phyloP scores from a whole-genome alignment of 2,113 vertebrate genomes.

The Formicarius rufipectus region DNA sequence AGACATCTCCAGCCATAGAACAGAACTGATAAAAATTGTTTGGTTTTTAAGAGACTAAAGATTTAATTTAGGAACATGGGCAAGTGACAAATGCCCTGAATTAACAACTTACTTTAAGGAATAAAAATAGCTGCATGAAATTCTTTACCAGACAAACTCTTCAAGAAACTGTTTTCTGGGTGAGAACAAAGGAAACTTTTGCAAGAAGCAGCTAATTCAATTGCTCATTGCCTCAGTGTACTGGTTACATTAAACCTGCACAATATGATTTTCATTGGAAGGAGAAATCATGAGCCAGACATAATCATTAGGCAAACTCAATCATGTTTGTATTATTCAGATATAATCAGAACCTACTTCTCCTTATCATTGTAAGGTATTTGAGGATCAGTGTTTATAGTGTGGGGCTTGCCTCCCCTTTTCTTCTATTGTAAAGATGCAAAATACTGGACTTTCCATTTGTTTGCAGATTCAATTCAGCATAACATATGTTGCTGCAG shows the following conservation, averaged over 20 bases:
- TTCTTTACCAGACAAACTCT: background rate
- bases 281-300: constrained; percentile 37
- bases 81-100: background rate
- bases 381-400: constrained; percentile 55
- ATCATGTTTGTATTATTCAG: constrained; percentile 54
- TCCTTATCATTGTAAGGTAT: constrained; percentile 46
- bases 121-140: background rate
- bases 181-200: constrained; percentile 17
- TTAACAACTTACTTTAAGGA: background rate
- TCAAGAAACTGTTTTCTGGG: background rate
- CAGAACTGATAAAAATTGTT: background rate
- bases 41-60: background rate
- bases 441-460: background rate
- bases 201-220: background rate
- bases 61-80: background rate
- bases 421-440: background rate
- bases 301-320: constrained; percentile 66
- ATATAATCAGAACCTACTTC: constrained; percentile 55
- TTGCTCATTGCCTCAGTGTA: background rate
- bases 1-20: background rate
- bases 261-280: constrained; percentile 32
- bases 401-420: background rate
- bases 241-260: background rate
- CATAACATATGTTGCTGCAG: background rate
- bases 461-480: background rate